Percentiles rank a stretch among this genome's conserved stretches.
phyloP scores from a whole-genome alignment of 2,888 invertebrate species.

The Drosophila pseudotakahashii region DNA sequence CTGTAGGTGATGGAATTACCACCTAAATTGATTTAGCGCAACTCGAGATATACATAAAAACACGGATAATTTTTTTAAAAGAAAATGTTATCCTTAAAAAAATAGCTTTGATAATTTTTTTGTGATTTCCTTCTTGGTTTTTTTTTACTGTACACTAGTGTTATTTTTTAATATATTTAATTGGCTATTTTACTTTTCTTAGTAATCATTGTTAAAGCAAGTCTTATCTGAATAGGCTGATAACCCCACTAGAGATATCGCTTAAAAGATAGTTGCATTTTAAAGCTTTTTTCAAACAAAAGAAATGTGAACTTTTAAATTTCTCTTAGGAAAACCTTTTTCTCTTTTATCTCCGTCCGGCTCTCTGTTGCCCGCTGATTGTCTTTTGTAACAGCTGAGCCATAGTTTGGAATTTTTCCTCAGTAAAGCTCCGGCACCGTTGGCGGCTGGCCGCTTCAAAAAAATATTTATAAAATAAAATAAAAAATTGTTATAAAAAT shows the following conservation, averaged over 20 bases:
- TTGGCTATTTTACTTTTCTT: neutral
- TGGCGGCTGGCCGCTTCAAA: slow-evolving; percentile 50
- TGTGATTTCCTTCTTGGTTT: too few relatives aligned
- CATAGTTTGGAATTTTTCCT: slow-evolving; percentile 41
- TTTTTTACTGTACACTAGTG: too few relatives aligned
- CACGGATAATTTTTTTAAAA: too few relatives aligned
- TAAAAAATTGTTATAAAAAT: neutral
- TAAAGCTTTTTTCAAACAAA: slow-evolving; percentile 32
- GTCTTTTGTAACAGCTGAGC: slow-evolving; percentile 69
- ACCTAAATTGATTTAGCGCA: too few relatives aligned
- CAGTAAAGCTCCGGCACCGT: slow-evolving; percentile 57
- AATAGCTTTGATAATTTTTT: too few relatives aligned
- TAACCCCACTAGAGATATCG: slow-evolving; percentile 11
- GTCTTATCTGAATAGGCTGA: slow-evolving; percentile 50
- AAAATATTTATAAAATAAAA: slow-evolving; percentile 5
- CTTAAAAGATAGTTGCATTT: slow-evolving; percentile 15
- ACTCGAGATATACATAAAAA: too few relatives aligned
- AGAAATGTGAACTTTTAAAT: slow-evolving; percentile 10
- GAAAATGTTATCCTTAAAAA: too few relatives aligned
- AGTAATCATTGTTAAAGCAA: neutral
- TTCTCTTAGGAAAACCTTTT: slow-evolving; percentile 6
- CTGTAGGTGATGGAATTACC: too few relatives aligned
- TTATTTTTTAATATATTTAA: neutral
- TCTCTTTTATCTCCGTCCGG: slow-evolving; percentile 21
- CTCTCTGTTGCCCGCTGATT: slow-evolving; percentile 8